A percentile compares a stretch with the other conserved stretches of the same genome.
phyloP scores from a whole-genome alignment of 92 coral and sea anemone genomes.

The Umimayanthus chanpuru region DNA sequence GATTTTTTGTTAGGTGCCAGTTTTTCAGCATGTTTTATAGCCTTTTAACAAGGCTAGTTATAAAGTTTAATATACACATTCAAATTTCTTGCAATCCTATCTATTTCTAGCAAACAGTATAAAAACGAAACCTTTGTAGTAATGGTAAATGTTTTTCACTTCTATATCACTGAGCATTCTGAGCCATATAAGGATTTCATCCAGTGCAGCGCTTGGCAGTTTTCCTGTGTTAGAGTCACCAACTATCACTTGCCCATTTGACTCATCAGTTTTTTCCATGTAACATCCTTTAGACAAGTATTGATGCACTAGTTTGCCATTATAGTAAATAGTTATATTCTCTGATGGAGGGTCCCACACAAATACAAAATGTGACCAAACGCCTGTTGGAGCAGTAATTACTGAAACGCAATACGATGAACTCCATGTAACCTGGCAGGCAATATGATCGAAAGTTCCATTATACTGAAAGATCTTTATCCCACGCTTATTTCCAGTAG shows the following conservation, averaged over 20 bases:
- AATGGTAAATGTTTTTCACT: conserved; percentile 18
- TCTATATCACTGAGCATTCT: not conserved
- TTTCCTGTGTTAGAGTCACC: not conserved
- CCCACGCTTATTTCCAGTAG: conserved; percentile 11
- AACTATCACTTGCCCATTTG: not conserved
- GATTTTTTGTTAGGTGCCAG: not conserved
- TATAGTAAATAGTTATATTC: not conserved
- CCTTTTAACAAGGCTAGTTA: too few relatives aligned
- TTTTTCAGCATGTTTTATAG: too few relatives aligned
- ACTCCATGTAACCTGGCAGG: not conserved
- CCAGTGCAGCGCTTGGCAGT: conserved; percentile 29
- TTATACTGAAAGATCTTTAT: conserved; percentile 25
- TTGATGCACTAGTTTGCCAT: not conserved
- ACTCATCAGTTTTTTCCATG: not conserved
- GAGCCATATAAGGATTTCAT: conserved; percentile 25
- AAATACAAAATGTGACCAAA: conserved; percentile 32
- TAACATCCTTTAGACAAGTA: not conserved
- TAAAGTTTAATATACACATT: too few relatives aligned
- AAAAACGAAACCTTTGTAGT: conserved; percentile 28
- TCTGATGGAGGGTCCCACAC: not conserved
- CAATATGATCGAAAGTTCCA: conserved; percentile 10
- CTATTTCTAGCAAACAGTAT: too few relatives aligned
- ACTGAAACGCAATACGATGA: not conserved
- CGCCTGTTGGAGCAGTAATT: conserved; percentile 21
- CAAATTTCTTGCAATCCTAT: not conserved